phyloP scores from a whole-genome alignment of 2,113 vertebrate species.

The Lethenteron reissneri region DNA sequence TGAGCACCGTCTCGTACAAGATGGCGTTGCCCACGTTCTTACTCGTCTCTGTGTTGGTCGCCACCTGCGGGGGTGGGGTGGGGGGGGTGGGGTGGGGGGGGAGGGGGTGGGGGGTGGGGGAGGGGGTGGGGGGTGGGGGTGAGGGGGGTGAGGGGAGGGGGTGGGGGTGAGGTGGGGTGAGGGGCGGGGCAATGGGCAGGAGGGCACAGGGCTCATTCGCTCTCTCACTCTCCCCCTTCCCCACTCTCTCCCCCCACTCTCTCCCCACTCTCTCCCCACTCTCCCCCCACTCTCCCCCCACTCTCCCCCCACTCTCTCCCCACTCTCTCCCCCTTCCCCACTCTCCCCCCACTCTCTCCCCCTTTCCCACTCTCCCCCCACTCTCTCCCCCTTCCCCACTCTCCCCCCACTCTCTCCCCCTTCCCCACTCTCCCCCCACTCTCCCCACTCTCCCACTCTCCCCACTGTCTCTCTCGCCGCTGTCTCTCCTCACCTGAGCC shows the following conservation, averaged over 20 bases:
- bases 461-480: not conserved
- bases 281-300: too few species aligned
- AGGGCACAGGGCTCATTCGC: too few species aligned
- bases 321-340: too few species aligned
- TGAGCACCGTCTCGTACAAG: constrained; percentile 93
- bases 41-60: constrained; percentile 97
- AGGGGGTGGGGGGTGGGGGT: not conserved
- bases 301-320: too few species aligned
- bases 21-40: constrained; percentile 99
- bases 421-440: not conserved
- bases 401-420: not conserved
- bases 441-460: not conserved
- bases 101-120: too few species aligned
- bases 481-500: constrained; percentile 44
- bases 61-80: constrained; percentile 38
- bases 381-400: not conserved
- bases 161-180: too few species aligned
- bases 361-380: too few species aligned
- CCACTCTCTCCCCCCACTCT: too few species aligned
- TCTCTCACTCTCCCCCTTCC: too few species aligned
- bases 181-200: too few species aligned
- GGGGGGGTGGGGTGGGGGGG: not conserved
- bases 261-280: too few species aligned
- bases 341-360: too few species aligned
- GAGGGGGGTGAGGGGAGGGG: not conserved